Base-by-base conservation (phyloP, 2,888 invertebrate species). In the Melanostoma mellinum region DNA sequence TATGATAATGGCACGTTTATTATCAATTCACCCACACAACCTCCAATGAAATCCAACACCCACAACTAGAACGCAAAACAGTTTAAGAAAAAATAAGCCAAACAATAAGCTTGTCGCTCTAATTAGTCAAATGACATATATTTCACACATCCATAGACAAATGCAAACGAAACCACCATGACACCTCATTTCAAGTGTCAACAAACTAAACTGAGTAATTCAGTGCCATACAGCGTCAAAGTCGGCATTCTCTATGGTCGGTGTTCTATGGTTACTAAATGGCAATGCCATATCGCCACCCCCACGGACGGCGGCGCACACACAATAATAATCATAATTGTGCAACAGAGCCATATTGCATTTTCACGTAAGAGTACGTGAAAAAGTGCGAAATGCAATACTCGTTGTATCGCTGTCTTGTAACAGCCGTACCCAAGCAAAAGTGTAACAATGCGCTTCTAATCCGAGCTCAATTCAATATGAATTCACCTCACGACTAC, bases 161-260 rank as follows among this genome's bases (percentile, higher is more conserved):
- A 73, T 10, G 46, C 42, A 63, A 69, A 69, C 69, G 38, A 56
- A 60, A 72, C 56, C 61, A 53, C 84, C 74, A 71, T 79, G 84
- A 84, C 79, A 79, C 84, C 71, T 79, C 65, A 56, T 75, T 75
- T 35, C 71, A 75, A 84, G 84, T 79, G 79, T 79, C 79, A 78
- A 78, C 78, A 78, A 84, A 79, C 67, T 68, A 73, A 78, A 63
- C 56, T 61, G 44, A 68, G 69, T 68, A 71, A 67, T 71, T 69
- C 63, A 75, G 71, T 55, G 76, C 60, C 78, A 44, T 53, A 55
- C 52, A 32, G 20, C 35, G 32, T 35, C 10, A 61, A 42, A 60
- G 76, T 56, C 76, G 80, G 76, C 52, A 58, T 71, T 76, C 58
- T 71, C 63, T 65, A 38, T 73, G 10, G 35, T 55, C 5, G 67